Evolutionary conservation across 30 jellyfish, hydroid and myxozoan genomes (phyloP), one percentile per base, ranked within the genome.

Genomic region (Turritopsis dohrnii): DNA sequence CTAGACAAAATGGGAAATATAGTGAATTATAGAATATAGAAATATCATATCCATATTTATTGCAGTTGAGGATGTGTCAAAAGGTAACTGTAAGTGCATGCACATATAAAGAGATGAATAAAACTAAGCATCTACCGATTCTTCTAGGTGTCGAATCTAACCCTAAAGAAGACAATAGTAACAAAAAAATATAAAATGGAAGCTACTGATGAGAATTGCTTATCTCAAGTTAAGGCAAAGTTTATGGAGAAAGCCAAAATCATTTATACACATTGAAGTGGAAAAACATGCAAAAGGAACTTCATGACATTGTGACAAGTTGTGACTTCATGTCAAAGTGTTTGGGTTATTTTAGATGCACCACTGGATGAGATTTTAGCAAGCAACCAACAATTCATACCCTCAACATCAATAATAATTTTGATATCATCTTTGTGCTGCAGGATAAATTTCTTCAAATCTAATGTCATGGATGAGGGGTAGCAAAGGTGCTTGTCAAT

Each of bases 381-480:
- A n/a, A n/a, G n/a, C n/a, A n/a, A n/a, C n/a, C n/a, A n/a, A 71
- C 27, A 71, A 22, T 72, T 16, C 31, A 26, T 72, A 26, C 81
- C 31, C 31, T 26, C 52, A 72, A 72, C 31, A 72, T 72, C 81
- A 72, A 72, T 26, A 22, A 72, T 22, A 72, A 72, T 52, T 18
- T 72, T 52, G 22, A 72, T 72, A 16, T 72, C 52, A 72, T 72
- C 81, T 72, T 72, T 31, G 30, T 72, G 31, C 52, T 72, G 7
- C 31, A 72, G 23, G 31, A 72, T 72, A 22, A 17, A 22, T 31
- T 31, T 72, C 52, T 18, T 26, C 22, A 72, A 72, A 72, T 31
- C 22, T 18, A 52, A 22, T 26, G 60, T 52, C 28, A 72, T 72
- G 18, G 81, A 72, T 18, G 81, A 72, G 18, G 81, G 81, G 52